Conservation (phyloP, 1,140 invertebrate species). For the Drosophila baimaii region DNA sequence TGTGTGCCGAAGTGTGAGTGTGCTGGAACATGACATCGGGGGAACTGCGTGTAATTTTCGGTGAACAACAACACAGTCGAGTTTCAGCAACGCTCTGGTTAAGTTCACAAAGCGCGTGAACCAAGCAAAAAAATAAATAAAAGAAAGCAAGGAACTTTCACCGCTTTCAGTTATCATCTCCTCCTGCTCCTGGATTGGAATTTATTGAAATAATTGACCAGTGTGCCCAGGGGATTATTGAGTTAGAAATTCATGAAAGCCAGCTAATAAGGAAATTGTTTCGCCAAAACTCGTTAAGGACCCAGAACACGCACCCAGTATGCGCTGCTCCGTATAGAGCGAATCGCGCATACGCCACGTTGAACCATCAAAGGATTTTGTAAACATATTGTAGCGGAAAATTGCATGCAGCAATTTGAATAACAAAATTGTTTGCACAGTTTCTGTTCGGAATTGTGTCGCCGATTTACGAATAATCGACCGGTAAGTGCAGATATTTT, state of each 20-base stretch:
- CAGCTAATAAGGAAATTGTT: conserved; percentile 66
- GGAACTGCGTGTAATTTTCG: conserved; percentile 72
- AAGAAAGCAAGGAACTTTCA: not conserved
- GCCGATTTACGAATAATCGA: conserved; percentile 25
- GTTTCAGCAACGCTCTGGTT: conserved; percentile 69
- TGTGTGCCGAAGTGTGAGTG: conserved; percentile 19
- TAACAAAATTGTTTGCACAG: conserved; percentile 50
- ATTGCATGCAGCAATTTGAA: conserved; percentile 53
- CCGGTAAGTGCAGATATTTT: conserved; percentile 26
- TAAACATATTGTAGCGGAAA: conserved; percentile 74
- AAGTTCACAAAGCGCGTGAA: conserved; percentile 62
- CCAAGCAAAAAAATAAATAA: not conserved
- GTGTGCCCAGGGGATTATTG: conserved; percentile 38
- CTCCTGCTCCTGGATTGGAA: conserved; percentile 6
- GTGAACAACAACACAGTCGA: conserved; percentile 75
- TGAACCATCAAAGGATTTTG: conserved; percentile 55
- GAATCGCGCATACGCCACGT: conserved; percentile 78
- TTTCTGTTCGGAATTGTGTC: conserved; percentile 25
- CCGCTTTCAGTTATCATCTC: conserved; percentile 19
- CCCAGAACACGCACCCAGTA: conserved; percentile 33
- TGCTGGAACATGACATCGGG: conserved; percentile 39
- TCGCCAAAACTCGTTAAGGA: conserved; percentile 31
- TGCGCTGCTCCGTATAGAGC: conserved; percentile 56
- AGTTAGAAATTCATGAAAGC: conserved; percentile 62
- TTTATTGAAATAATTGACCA: conserved; percentile 23